A percentile compares a stretch with the other conserved stretches of the same genome.
phyloP scores from a whole-genome alignment of 2,888 invertebrate species.

The Mesodorylaimus sp. region DNA sequence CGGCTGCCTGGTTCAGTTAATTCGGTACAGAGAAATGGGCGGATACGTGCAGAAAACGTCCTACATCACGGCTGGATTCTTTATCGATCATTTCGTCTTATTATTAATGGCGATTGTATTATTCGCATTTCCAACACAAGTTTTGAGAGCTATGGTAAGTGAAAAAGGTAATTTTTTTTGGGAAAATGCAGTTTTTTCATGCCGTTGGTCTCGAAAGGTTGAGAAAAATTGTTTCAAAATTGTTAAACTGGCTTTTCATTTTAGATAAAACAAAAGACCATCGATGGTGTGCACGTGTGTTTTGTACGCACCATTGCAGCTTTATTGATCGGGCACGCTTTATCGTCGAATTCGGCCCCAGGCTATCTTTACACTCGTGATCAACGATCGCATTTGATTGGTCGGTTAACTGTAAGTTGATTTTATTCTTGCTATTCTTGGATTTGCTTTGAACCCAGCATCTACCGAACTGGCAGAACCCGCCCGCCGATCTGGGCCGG shows the following conservation, averaged over 20 bases:
- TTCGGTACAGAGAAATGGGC: conserved; percentile 4
- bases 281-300: conserved; percentile 11
- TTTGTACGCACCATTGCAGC: conserved; percentile 7
- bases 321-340: not conserved
- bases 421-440: too few relatives aligned
- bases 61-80: conserved; percentile 6
- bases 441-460: not conserved
- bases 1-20: conserved; percentile 3
- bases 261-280: conserved; percentile 5
- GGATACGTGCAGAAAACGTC: not conserved
- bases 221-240: too few relatives aligned
- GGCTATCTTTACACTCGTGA: conserved; percentile 2
- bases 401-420: conserved; percentile 6
- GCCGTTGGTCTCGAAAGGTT: too few relatives aligned
- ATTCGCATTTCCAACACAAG: conserved; percentile 10
- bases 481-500: not conserved
- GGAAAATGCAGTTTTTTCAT: not conserved
- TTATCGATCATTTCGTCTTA: conserved; percentile 3
- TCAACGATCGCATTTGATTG: conserved; percentile 7
- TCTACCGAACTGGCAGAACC: not conserved
- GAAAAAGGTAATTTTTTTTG: too few relatives aligned
- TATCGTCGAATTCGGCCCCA: not conserved
- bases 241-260: too few relatives aligned
- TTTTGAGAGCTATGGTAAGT: conserved; percentile 7
- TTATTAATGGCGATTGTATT: conserved; percentile 5